Percentiles rank a stretch among this genome's conserved stretches.
Evolutionary conservation across 2,888 invertebrate genomes (phyloP).

Genomic region (Xanthorhoe spadicearia): DNA sequence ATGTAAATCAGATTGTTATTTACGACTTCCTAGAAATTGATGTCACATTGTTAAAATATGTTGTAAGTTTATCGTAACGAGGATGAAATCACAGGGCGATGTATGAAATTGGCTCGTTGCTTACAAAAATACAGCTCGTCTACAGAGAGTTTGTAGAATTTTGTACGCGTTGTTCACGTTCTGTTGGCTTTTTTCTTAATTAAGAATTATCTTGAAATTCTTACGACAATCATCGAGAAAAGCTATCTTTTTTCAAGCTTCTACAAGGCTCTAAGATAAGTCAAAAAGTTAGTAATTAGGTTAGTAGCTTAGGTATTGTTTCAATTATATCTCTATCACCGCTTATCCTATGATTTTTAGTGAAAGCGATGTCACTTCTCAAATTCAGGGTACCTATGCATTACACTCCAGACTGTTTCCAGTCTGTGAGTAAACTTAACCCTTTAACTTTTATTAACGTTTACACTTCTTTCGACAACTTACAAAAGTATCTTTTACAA

Average conservation of each 20-base stretch:
- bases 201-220: too few relatives aligned
- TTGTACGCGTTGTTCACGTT: too few relatives aligned
- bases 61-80: constrained; percentile 60
- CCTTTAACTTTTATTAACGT: not conserved
- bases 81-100: constrained; percentile 22
- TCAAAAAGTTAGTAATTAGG: too few relatives aligned
- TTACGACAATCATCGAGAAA: too few relatives aligned
- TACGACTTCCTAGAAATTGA: constrained; percentile 74
- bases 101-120: not conserved
- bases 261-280: too few relatives aligned
- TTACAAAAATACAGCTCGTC: not conserved
- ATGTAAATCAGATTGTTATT: constrained; percentile 81
- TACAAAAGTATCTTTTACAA: not conserved
- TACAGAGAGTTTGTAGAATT: not conserved
- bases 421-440: not conserved
- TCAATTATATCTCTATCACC: too few relatives aligned
- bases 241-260: too few relatives aligned
- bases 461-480: not conserved
- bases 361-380: too few relatives aligned
- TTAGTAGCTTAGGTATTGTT: too few relatives aligned
- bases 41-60: constrained; percentile 68
- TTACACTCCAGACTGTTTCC: not conserved
- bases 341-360: too few relatives aligned
- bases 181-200: too few relatives aligned
- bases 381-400: too few relatives aligned